Conservation (phyloP, 2,113 vertebrate genomes). For the Oenanthe melanoleuca region DNA sequence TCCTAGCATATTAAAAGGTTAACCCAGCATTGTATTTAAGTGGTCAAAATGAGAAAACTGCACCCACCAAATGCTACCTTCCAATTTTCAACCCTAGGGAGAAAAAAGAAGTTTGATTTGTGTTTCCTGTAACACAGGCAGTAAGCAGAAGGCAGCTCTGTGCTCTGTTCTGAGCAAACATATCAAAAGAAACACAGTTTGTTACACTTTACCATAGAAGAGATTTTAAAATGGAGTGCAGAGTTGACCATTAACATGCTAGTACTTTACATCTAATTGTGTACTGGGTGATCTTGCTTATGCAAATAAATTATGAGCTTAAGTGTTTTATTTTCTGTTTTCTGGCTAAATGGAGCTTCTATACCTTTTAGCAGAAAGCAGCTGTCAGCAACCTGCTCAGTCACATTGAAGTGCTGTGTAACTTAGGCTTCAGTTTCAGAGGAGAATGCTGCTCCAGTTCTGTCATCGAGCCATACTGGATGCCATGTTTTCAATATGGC, state of each 20-base stretch:
- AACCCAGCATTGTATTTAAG: not conserved
- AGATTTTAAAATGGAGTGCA: not conserved
- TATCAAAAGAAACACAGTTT: not conserved
- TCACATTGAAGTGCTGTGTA: constrained; percentile 32
- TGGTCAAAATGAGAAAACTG: not conserved
- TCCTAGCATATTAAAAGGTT: constrained; percentile 33
- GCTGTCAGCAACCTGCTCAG: constrained; percentile 39
- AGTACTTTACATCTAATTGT: constrained; percentile 12
- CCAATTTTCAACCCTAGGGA: not conserved
- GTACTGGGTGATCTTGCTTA: not conserved
- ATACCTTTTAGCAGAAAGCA: constrained; percentile 30
- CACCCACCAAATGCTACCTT: not conserved
- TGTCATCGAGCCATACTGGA: not conserved
- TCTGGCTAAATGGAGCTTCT: constrained; percentile 40
- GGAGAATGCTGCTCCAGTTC: not conserved
- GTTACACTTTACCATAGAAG: not conserved
- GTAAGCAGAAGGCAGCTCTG: not conserved
- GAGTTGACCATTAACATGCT: constrained; percentile 24
- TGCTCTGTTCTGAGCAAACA: not conserved
- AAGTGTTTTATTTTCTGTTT: constrained; percentile 44
- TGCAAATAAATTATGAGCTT: not conserved
- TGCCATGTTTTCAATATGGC: not conserved
- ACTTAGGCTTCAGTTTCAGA: constrained; percentile 36
- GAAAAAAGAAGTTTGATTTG: not conserved
- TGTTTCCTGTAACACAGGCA: not conserved